These are phyloP conservation scores for Pheosia tremula DNA, from an alignment of 2,888 invertebrate genomes.

Conservation along the genomic window DNA sequence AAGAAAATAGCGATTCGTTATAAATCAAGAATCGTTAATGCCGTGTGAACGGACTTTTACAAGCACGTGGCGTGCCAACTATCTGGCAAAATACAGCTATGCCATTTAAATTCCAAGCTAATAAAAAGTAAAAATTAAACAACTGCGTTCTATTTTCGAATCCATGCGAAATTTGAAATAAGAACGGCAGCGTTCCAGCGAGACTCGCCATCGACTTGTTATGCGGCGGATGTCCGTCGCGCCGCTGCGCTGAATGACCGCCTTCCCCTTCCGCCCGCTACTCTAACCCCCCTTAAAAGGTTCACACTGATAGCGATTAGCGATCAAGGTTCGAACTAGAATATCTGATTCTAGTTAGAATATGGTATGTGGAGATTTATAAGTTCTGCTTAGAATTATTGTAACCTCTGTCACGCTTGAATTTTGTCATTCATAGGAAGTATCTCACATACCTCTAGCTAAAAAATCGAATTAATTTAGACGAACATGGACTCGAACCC, in stretches of 20 bases:
- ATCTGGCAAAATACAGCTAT: background rate
- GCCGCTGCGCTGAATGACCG: slow-evolving; percentile 84
- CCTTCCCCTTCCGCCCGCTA: slow-evolving; percentile 76
- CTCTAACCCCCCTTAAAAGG: slow-evolving; percentile 44
- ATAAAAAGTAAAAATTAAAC: slow-evolving; percentile 23
- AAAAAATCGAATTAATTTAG: no score
- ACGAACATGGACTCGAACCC: no score
- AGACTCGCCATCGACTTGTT: slow-evolving; percentile 82
- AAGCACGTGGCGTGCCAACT: background rate
- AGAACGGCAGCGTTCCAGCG: slow-evolving; percentile 64
- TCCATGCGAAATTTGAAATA: slow-evolving; percentile 74
- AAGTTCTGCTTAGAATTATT: no score
- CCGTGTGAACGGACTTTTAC: no score
- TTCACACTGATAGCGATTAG: slow-evolving; percentile 40
- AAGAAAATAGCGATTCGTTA: no score
- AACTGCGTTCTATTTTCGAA: slow-evolving; percentile 59
- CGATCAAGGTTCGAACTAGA: slow-evolving; percentile 20
- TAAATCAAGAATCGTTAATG: no score
- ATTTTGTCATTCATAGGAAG: no score
- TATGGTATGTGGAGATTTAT: no score
- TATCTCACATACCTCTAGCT: no score
- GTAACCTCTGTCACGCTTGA: no score
- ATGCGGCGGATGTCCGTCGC: slow-evolving; percentile 85
- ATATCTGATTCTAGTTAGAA: background rate
- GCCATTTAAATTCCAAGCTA: slow-evolving; percentile 4